These are phyloP conservation scores for Planiliza haematocheilus DNA, from an alignment of 2,113 vertebrate genomes.

Conservation along the genomic window DNA sequence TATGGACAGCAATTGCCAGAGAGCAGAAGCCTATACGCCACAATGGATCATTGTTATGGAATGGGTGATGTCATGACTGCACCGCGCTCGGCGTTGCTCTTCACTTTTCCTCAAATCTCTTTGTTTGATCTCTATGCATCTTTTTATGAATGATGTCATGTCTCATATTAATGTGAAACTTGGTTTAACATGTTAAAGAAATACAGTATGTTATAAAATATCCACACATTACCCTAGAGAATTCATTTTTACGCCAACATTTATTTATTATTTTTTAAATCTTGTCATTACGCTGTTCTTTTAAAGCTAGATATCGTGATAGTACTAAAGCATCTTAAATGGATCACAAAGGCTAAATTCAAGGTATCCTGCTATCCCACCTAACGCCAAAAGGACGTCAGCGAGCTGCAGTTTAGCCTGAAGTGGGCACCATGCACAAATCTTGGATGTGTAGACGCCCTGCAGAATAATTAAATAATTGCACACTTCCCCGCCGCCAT, in stretches of 20 bases:
- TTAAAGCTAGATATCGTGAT: too few species aligned
- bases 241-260: too few species aligned
- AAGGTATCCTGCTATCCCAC: too few species aligned
- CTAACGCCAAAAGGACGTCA: too few species aligned
- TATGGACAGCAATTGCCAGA: slow-evolving; percentile 79
- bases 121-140: slow-evolving; percentile 71
- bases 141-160: slow-evolving; percentile 73
- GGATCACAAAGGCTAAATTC: too few species aligned
- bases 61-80: slow-evolving; percentile 81
- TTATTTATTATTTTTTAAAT: too few species aligned
- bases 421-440: neutral
- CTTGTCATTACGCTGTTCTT: too few species aligned
- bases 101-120: slow-evolving; percentile 62
- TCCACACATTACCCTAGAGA: too few species aligned
- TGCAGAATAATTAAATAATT: slow-evolving; percentile 54
- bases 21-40: slow-evolving; percentile 75
- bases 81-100: slow-evolving; percentile 57
- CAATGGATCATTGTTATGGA: slow-evolving; percentile 86
- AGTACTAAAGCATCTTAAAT: too few species aligned
- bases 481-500: slow-evolving; percentile 56
- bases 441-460: slow-evolving; percentile 10
- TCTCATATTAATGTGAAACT: too few species aligned
- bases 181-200: too few species aligned
- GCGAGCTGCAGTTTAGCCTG: neutral
- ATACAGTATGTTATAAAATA: too few species aligned